These are phyloP conservation scores for Neotoxoptera formosana DNA, from an alignment of 1,140 invertebrate species.

Conservation along the genomic window DNA sequence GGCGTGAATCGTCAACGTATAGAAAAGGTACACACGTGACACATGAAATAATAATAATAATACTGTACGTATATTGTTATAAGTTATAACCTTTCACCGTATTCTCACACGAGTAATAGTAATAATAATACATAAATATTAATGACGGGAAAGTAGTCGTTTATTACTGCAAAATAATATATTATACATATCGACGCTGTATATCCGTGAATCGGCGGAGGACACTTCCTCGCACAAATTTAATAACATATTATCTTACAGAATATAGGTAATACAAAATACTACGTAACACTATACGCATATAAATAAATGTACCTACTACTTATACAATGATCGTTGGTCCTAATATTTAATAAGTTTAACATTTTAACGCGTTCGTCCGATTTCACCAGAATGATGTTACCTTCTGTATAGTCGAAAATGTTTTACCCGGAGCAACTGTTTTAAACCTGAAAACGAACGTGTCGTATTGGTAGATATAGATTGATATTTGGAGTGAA, in stretches of 20 bases:
- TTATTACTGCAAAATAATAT: background rate
- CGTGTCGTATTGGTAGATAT: background rate
- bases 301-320: background rate
- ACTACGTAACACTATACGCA: background rate
- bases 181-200: background rate
- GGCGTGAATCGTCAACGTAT: background rate
- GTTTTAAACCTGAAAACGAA: background rate
- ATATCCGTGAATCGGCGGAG: background rate
- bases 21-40: background rate
- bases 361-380: background rate
- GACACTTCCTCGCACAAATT: background rate
- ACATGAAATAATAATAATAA: background rate
- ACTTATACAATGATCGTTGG: background rate
- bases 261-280: background rate
- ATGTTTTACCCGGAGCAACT: too few species aligned
- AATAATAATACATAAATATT: slow-evolving; percentile 35
- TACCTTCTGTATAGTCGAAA: too few species aligned
- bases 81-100: slow-evolving; percentile 38
- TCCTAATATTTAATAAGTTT: background rate
- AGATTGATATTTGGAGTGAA: background rate
- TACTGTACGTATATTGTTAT: background rate
- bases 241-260: background rate
- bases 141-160: slow-evolving; percentile 31
- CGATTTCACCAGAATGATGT: background rate
- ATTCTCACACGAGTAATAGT: background rate